Base-by-base conservation (phyloP, 2,888 invertebrate species). In the Caradrina kadenii region DNA sequence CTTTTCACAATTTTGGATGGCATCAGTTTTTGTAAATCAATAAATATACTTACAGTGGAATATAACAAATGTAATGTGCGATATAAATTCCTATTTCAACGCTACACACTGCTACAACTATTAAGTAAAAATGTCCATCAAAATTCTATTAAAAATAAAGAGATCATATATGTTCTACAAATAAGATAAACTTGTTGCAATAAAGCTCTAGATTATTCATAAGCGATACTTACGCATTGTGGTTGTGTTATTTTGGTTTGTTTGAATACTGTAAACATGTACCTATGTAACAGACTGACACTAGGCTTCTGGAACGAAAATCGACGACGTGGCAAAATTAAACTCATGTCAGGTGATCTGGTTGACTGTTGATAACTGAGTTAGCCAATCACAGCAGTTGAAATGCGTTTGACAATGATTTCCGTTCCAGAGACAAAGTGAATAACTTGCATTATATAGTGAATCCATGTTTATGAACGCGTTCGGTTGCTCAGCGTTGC, bases 81-180 rank as follows among this genome's bases (percentile, higher is more conserved):
- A 91, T 87, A 86, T 81, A 85, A 86, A 89, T 82, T 84, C 84
- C 90, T 93, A 93, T 88, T 88, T 87, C 89, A 91, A 90, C 78
- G 86, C 90, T 93, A 93, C 90, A 91, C 89, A 91, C 89, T 84
- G 91, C 91, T 94, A 94, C 90, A 91, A 88, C 93, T 95, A 95
- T 93, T 94, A 95, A 95, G 95, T 95, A 95, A 95, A 93, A 94
- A 94, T 93, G 94, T 94, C 94, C 94, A 93, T 94, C 94, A 94
- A 94, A 94, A 94, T 93, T 93, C 90, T 92, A 94, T 93, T 95
- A 94, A 92, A 85, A 94, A 94, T 93, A 94, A 94, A 94, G 95
- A 96, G 95, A 96, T 96, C 95, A 95, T 92, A 88, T 90, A 91
- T 92, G 91, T 93, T 92, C 92, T 91, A 94, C 92, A 92, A 94